phyloP scores from a whole-genome alignment of 2,888 invertebrate species.

The Neelides folsomi region DNA sequence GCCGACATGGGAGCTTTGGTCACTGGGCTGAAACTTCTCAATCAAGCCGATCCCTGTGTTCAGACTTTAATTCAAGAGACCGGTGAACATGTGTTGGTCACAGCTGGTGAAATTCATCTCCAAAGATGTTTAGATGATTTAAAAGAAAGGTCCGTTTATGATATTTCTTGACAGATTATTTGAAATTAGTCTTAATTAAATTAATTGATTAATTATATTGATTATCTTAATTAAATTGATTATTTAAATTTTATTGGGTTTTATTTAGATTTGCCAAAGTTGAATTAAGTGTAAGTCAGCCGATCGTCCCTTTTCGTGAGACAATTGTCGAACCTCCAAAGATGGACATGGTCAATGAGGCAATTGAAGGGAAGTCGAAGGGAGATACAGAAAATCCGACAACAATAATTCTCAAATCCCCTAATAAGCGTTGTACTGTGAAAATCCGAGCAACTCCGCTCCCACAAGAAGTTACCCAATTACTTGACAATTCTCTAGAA shows the following conservation, averaged over 20 bases:
- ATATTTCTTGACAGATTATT: neutral
- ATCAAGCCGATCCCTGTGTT: conserved; percentile 90
- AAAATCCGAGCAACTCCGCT: conserved; percentile 64
- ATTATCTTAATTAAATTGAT: no score
- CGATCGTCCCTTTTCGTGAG: conserved; percentile 92
- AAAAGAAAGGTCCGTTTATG: conserved; percentile 42
- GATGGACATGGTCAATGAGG: conserved; percentile 72
- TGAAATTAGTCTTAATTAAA: neutral
- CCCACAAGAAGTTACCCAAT: conserved; percentile 53
- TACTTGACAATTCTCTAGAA: conserved; percentile 57
- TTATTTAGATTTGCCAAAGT: conserved; percentile 71
- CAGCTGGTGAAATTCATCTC: conserved; percentile 93
- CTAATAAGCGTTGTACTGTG: conserved; percentile 57
- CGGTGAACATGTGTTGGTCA: conserved; percentile 86
- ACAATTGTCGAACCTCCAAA: conserved; percentile 71
- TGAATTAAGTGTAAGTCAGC: conserved; percentile 78
- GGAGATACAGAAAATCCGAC: conserved; percentile 31
- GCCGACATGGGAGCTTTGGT: conserved; percentile 53
- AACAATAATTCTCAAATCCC: conserved; percentile 47
- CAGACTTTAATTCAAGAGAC: conserved; percentile 78
- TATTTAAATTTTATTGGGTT: no score
- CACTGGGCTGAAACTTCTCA: conserved; percentile 62
- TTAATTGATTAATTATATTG: no score
- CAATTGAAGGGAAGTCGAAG: conserved; percentile 49
- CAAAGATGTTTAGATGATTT: conserved; percentile 91